Evolutionary conservation across 2,113 vertebrate species (phyloP).

Genomic region (Cottus gobio): DNA sequence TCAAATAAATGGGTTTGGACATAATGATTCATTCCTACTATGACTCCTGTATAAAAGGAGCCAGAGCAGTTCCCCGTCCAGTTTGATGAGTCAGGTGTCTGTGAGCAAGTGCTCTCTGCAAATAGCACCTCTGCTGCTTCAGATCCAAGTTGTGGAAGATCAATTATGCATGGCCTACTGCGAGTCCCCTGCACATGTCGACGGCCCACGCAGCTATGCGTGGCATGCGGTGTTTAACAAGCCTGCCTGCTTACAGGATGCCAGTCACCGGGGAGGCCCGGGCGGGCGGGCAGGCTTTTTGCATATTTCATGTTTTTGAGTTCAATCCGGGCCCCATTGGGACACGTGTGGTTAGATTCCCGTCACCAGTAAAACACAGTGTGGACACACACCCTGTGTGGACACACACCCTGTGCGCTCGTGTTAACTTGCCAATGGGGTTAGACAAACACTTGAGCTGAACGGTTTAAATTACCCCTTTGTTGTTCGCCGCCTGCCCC

Average conservation of each 20-base stretch:
- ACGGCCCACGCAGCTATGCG: neutral
- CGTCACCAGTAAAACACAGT: conserved; percentile 23
- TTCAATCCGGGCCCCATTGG: neutral
- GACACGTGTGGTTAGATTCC: neutral
- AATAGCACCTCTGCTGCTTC: neutral
- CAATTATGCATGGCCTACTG: neutral
- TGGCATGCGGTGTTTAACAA: conserved; percentile 43
- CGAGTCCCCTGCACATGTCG: neutral
- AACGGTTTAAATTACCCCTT: conserved; percentile 63
- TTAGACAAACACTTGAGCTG: conserved; percentile 40
- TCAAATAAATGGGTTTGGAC: neutral
- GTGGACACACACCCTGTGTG: neutral
- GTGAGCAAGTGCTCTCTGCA: neutral
- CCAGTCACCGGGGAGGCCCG: neutral
- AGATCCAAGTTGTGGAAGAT: neutral
- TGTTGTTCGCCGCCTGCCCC: conserved; percentile 37
- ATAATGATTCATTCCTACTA: neutral
- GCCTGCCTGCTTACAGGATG: conserved; percentile 1
- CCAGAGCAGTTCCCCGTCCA: neutral
- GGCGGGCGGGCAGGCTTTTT: neutral
- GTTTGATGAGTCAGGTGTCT: neutral
- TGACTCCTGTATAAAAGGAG: too few relatives aligned
- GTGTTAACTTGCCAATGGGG: neutral
- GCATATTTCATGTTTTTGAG: conserved; percentile 32
- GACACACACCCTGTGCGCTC: neutral